These are phyloP conservation scores for Probosciger aterrimus DNA, from an alignment of 2,113 vertebrate genomes.

Conservation along the genomic window DNA sequence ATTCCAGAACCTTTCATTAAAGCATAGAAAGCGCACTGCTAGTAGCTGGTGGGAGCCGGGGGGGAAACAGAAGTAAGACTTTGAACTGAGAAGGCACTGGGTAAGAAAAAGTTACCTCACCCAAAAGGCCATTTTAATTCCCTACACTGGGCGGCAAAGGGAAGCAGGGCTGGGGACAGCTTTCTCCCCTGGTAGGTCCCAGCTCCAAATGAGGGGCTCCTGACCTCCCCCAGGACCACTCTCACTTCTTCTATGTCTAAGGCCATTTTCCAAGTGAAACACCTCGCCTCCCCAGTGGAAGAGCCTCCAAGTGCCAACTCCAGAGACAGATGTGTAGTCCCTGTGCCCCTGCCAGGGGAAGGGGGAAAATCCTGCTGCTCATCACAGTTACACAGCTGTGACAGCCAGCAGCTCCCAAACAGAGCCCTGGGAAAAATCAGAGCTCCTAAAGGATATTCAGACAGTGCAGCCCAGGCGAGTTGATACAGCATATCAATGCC, in stretches of 20 bases:
- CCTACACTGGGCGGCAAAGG: neutral
- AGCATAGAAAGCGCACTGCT: neutral
- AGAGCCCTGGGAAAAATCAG: neutral
- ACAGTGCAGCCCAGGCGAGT: accelerated
- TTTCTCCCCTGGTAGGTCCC: neutral
- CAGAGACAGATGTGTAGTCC: neutral
- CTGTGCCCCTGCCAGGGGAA: too few relatives aligned
- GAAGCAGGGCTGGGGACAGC: neutral
- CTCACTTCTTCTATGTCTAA: neutral
- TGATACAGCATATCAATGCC: neutral
- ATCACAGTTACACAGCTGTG: neutral
- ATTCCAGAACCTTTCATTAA: accelerated
- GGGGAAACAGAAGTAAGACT: neutral
- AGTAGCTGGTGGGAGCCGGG: neutral
- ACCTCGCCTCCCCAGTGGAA: accelerated
- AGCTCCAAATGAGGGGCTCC: accelerated
- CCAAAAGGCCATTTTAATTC: neutral
- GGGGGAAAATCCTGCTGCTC: neutral
- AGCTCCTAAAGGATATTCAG: neutral
- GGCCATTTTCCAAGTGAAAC: neutral
- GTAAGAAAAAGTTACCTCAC: neutral
- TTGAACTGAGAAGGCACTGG: neutral
- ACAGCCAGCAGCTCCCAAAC: neutral
- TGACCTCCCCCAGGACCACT: neutral
- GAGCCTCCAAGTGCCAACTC: neutral